These are phyloP conservation scores for Sesamia inferens DNA, from an alignment of 2,888 invertebrate species.

Conservation along the genomic window DNA sequence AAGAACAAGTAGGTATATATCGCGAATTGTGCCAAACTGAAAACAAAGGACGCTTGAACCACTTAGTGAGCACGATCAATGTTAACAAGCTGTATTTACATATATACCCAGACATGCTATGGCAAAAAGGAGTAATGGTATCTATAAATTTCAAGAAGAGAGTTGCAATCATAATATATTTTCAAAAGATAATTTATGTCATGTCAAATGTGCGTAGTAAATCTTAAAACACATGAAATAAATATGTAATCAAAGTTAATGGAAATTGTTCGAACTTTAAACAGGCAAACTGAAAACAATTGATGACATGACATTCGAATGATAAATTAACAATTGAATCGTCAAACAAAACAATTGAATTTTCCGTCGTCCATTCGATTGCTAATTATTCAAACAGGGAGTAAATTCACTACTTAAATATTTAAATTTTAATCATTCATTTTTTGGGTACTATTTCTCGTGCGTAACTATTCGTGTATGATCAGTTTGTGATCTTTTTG, in stretches of 20 bases:
- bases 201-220: constrained; percentile 29
- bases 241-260: constrained; percentile 68
- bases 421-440: constrained; percentile 76
- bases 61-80: constrained; percentile 68
- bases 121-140: constrained; percentile 23
- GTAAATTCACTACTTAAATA: constrained; percentile 77
- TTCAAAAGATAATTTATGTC: constrained; percentile 11
- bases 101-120: constrained; percentile 13
- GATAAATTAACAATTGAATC: constrained; percentile 82
- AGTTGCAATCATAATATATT: constrained; percentile 29
- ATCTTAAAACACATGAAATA: constrained; percentile 53
- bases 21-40: constrained; percentile 73
- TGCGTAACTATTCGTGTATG: not conserved
- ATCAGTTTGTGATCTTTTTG: constrained; percentile 13
- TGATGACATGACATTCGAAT: constrained; percentile 73
- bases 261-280: constrained; percentile 68
- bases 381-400: constrained; percentile 79
- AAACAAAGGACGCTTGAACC: constrained; percentile 65
- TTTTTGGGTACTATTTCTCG: constrained; percentile 28
- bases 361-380: constrained; percentile 70
- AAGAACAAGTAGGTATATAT: constrained; percentile 74
- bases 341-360: constrained; percentile 80
- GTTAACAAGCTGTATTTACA: constrained; percentile 49
- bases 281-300: constrained; percentile 71
- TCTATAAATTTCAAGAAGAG: constrained; percentile 31